phyloP scores from a whole-genome alignment of 2,888 invertebrate genomes.

The Baccha elongata region DNA sequence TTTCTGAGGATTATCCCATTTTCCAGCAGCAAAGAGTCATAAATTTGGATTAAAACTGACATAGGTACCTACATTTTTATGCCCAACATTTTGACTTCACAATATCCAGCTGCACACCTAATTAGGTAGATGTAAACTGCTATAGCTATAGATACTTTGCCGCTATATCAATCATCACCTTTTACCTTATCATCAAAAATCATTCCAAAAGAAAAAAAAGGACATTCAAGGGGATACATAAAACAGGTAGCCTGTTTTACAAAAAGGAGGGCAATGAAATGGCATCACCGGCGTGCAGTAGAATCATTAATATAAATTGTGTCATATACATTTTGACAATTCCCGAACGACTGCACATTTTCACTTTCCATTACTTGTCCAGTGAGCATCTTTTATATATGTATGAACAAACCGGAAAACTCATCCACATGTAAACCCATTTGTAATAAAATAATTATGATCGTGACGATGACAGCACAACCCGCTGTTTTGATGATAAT shows the following conservation, averaged over 20 bases:
- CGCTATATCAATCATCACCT: slow-evolving; percentile 65
- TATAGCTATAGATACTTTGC: slow-evolving; percentile 24
- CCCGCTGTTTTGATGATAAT: slow-evolving; percentile 44
- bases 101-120: slow-evolving; percentile 67
- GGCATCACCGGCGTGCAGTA: slow-evolving; percentile 18
- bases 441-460: slow-evolving; percentile 57
- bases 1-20: slow-evolving; percentile 61
- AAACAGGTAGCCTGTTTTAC: slow-evolving; percentile 23
- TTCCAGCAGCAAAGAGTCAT: slow-evolving; percentile 60
- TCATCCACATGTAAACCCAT: slow-evolving; percentile 58
- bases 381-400: slow-evolving; percentile 6
- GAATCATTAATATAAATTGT: slow-evolving; percentile 70
- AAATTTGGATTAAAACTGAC: slow-evolving; percentile 64
- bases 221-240: slow-evolving; percentile 29
- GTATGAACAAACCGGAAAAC: slow-evolving; percentile 57
- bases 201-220: slow-evolving; percentile 29
- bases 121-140: slow-evolving; percentile 37
- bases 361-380: slow-evolving; percentile 52
- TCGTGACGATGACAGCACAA: slow-evolving; percentile 55
- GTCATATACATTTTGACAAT: slow-evolving; percentile 63
- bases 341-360: slow-evolving; percentile 51
- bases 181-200: slow-evolving; percentile 32
- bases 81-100: slow-evolving; percentile 20
- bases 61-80: neutral
- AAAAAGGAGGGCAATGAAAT: slow-evolving; percentile 10